Percentiles rank a stretch among this genome's conserved stretches.
These are phyloP conservation scores for Criorhina ranunculi DNA, from an alignment of 2,888 invertebrate species.

Conservation along the genomic window DNA sequence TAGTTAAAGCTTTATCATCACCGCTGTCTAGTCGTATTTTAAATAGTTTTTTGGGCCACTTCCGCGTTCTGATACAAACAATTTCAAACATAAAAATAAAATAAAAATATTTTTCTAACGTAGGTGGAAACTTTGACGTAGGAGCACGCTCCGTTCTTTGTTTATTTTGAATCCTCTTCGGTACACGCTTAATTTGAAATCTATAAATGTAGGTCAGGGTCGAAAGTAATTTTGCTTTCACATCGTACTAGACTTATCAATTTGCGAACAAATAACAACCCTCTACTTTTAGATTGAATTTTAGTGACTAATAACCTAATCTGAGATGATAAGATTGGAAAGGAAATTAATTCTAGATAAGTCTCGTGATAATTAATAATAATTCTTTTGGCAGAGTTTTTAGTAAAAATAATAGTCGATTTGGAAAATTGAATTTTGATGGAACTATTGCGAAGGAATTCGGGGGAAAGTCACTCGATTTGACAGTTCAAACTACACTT, in stretches of 20 bases:
- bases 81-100: not conserved
- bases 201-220: conserved; percentile 45
- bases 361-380: conserved; percentile 4
- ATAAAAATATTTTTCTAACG: not conserved
- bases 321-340: conserved; percentile 2
- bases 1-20: not conserved
- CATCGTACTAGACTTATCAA: conserved; percentile 8
- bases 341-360: conserved; percentile 15
- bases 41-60: conserved; percentile 8
- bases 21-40: not conserved
- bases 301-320: conserved; percentile 22
- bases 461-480: too few relatives aligned
- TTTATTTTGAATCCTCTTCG: conserved; percentile 3
- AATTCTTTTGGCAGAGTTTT: too few relatives aligned
- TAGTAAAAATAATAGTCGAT: too few relatives aligned
- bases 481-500: too few relatives aligned
- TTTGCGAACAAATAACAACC: not conserved
- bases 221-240: not conserved
- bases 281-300: not conserved
- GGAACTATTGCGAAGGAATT: too few relatives aligned
- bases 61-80: conserved; percentile 1
- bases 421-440: too few relatives aligned
- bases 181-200: conserved; percentile 8
- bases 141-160: not conserved
- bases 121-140: not conserved